These are phyloP conservation scores for Oryzias javanicus DNA, from an alignment of 2,113 vertebrate species.

Conservation along the genomic window DNA sequence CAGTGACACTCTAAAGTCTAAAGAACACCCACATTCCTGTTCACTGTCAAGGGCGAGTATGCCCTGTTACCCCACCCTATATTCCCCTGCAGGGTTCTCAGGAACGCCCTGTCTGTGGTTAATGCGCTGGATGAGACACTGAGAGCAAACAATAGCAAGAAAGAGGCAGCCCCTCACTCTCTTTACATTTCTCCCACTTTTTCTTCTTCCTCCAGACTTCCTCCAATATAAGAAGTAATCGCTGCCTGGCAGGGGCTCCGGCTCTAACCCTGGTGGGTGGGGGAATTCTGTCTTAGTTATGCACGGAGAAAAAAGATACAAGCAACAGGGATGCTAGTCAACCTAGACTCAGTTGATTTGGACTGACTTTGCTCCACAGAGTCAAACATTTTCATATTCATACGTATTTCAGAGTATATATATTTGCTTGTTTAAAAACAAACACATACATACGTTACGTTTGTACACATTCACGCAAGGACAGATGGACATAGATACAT, in stretches of 20 bases:
- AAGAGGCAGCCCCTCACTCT: conserved; percentile 36
- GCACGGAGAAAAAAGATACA: neutral
- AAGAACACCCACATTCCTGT: conserved; percentile 64
- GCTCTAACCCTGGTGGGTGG: neutral
- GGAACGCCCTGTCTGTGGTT: conserved; percentile 74
- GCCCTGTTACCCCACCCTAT: conserved; percentile 35
- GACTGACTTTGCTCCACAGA: neutral
- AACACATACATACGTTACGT: too few relatives aligned
- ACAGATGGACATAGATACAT: too few relatives aligned
- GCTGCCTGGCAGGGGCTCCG: conserved; percentile 17
- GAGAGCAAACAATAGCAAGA: conserved; percentile 72
- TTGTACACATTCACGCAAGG: too few relatives aligned
- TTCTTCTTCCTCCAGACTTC: conserved; percentile 54
- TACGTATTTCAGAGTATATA: too few relatives aligned
- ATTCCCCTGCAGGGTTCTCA: conserved; percentile 46
- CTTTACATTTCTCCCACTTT: conserved; percentile 27
- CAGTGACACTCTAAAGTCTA: conserved; percentile 26
- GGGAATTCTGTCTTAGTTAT: conserved; percentile 7
- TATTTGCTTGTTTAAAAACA: too few relatives aligned
- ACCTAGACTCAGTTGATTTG: neutral
- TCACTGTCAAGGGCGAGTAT: conserved; percentile 53
- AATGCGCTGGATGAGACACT: conserved; percentile 66
- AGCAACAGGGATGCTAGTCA: conserved; percentile 4
- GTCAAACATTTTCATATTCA: too few relatives aligned
- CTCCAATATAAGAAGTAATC: conserved; percentile 43